These are phyloP conservation scores for Rafetus swinhoei DNA, from an alignment of 2,113 vertebrate species.

Conservation along the genomic window DNA sequence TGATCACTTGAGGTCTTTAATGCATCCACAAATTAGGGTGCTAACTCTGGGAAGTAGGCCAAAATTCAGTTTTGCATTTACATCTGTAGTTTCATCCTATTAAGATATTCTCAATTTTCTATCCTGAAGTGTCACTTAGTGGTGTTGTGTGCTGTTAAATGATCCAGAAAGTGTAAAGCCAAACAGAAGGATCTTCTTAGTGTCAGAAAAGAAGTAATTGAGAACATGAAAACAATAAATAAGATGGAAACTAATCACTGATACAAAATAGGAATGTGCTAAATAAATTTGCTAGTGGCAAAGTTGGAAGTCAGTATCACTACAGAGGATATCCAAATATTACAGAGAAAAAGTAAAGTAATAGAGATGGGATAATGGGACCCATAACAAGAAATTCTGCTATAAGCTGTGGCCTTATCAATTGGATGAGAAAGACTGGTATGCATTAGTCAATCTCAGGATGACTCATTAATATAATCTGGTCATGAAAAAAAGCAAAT, in stretches of 20 bases:
- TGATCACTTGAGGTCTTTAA: not conserved
- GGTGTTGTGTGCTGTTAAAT: not conserved
- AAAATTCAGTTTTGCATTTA: not conserved
- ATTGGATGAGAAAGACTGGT: not conserved
- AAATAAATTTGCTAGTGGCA: not conserved
- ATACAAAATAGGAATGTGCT: not conserved
- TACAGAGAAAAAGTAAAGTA: not conserved
- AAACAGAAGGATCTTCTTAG: not conserved
- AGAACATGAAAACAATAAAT: not conserved
- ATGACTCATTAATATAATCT: not conserved
- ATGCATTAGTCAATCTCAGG: not conserved
- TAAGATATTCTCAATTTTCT: fast-evolving
- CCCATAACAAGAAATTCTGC: not conserved
- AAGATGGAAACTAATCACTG: not conserved
- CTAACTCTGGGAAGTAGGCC: not conserved
- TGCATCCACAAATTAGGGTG: not conserved
- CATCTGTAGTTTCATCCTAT: not conserved
- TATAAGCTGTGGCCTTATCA: not conserved
- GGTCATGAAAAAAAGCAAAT: not conserved
- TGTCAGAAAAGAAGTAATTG: not conserved
- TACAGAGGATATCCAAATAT: not conserved
- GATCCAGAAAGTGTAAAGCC: not conserved
- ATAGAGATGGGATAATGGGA: not conserved
- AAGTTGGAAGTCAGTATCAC: not conserved
- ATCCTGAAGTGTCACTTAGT: not conserved